These are phyloP conservation scores for Euplexia lucipara DNA, from an alignment of 2,888 invertebrate species.

Conservation along the genomic window DNA sequence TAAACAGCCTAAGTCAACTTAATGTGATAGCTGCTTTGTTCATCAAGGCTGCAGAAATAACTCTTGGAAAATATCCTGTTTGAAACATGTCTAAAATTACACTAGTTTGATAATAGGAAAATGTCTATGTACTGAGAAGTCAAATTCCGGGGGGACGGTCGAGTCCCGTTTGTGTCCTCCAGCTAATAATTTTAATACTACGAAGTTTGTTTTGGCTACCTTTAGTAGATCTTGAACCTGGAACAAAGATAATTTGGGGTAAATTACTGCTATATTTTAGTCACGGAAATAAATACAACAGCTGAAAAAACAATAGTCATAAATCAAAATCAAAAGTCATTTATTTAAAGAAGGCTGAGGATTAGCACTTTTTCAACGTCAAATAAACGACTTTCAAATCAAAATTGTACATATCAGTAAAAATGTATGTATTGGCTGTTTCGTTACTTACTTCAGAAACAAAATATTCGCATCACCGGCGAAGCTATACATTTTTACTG, in stretches of 20 bases:
- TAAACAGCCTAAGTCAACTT: conserved; percentile 12
- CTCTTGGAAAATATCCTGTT: conserved; percentile 20
- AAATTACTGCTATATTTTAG: not conserved
- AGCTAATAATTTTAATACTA: conserved; percentile 97
- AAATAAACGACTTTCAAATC: no score
- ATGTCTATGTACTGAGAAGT: conserved; percentile 96
- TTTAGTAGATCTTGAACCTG: conserved; percentile 95
- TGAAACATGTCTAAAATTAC: conserved; percentile 66
- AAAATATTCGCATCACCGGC: no score
- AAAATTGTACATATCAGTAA: no score
- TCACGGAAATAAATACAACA: no score
- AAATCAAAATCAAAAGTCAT: no score
- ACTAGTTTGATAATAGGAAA: conserved; percentile 97
- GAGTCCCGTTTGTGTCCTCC: conserved; percentile 98
- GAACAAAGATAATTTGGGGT: conserved; percentile 66
- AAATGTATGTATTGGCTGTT: no score
- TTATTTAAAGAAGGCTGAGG: no score
- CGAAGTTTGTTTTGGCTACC: conserved; percentile 98
- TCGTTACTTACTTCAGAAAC: no score
- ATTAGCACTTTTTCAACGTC: no score
- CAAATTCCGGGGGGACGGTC: conserved; percentile 96
- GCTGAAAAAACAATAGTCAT: no score
- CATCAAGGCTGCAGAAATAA: conserved; percentile 14
- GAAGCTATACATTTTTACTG: no score
- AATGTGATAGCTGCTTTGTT: conserved; percentile 50